Conservation (phyloP, 2,113 vertebrate genomes). For the Acanthisitta chloris region DNA sequence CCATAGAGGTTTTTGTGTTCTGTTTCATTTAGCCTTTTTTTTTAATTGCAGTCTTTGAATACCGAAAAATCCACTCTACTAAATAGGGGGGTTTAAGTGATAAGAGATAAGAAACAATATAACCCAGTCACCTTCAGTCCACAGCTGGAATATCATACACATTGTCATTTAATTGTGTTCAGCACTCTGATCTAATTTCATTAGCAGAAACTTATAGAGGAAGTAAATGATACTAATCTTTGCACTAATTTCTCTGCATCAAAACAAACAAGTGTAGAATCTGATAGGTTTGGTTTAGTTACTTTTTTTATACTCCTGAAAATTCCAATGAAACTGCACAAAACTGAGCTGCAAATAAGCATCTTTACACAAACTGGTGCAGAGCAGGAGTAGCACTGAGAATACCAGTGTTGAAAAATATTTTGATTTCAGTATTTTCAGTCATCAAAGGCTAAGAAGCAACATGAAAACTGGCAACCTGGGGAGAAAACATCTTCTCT, state of each 20-base stretch:
- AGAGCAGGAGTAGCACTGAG: neutral
- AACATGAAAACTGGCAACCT: neutral
- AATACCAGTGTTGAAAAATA: neutral
- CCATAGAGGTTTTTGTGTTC: neutral
- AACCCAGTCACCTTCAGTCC: neutral
- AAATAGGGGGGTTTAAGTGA: neutral
- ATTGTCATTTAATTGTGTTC: neutral
- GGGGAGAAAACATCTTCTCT: neutral
- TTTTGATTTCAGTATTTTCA: neutral
- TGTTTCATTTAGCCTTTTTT: neutral
- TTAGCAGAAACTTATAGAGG: neutral
- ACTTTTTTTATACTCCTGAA: neutral
- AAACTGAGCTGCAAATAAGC: neutral
- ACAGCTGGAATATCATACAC: neutral
- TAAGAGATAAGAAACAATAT: neutral
- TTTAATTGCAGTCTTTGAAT: neutral
- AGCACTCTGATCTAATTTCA: slow-evolving; percentile 16
- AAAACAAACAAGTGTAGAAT: neutral
- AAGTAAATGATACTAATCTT: neutral
- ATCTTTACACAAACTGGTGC: neutral
- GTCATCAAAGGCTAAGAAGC: neutral
- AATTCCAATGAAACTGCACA: neutral
- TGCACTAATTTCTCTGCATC: neutral
- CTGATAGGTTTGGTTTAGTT: neutral
- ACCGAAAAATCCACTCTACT: neutral